phyloP scores from a whole-genome alignment of 2,113 vertebrate genomes.

The Arizona elegans region DNA sequence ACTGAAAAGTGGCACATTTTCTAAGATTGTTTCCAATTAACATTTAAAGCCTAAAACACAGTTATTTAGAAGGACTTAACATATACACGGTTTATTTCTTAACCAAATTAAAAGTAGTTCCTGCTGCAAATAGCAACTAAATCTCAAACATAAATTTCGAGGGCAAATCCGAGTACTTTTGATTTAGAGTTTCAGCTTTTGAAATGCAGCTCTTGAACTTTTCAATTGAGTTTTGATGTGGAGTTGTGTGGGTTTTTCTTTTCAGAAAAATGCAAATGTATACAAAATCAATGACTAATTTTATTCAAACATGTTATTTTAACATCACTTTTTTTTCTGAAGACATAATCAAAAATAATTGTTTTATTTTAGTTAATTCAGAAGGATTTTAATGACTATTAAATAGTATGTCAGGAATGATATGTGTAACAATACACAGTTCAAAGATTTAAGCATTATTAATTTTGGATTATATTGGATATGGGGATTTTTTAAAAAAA shows the following conservation, averaged over 20 bases:
- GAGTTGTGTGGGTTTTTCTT: neutral
- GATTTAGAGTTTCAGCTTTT: neutral
- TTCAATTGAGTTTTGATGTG: neutral
- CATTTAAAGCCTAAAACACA: slow-evolving; percentile 37
- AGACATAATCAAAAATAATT: neutral
- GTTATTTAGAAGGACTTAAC: neutral
- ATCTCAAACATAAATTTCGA: neutral
- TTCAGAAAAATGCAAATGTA: neutral
- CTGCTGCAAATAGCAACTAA: neutral
- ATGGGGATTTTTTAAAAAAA: neutral
- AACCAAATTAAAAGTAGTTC: neutral
- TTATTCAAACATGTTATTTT: neutral
- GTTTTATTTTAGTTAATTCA: neutral
- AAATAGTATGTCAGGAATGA: neutral
- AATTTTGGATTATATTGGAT: neutral
- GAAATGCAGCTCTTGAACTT: neutral
- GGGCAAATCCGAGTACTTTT: neutral
- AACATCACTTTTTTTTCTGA: neutral
- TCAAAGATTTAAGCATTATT: neutral
- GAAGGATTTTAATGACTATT: neutral
- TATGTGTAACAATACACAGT: neutral
- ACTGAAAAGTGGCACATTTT: slow-evolving; percentile 41
- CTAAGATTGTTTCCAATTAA: slow-evolving; percentile 2
- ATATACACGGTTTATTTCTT: neutral
- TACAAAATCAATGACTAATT: neutral